Percentiles rank a stretch among this genome's conserved stretches.
Evolutionary conservation across 2,797 vertebrate genomes (phyloP).

Genomic region (Bufotes viridis): DNA sequence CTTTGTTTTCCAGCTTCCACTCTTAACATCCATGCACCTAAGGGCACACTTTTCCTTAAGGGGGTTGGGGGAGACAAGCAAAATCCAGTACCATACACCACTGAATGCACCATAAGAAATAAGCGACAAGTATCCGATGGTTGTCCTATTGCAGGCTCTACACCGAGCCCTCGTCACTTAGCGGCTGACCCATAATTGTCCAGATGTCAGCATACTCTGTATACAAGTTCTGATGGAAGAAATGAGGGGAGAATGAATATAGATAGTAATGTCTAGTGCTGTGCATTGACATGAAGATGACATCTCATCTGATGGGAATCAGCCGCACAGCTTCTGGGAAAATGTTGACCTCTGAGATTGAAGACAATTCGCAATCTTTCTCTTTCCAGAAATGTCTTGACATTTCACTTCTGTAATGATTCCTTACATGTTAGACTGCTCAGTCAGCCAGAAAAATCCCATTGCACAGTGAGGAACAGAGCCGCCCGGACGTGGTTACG

Average conservation of each 20-base stretch:
- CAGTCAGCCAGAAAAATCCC: not conserved
- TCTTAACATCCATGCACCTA: no score
- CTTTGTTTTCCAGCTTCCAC: no score
- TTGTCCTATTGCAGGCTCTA: not conserved
- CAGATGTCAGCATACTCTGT: not conserved
- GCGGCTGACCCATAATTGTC: not conserved
- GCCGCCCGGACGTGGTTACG: not conserved
- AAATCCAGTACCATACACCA: not conserved
- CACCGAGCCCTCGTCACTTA: no score
- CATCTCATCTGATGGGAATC: slow-evolving; percentile 37
- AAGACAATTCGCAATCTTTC: not conserved
- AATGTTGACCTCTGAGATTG: slow-evolving; percentile 9
- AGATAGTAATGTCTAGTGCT: not conserved
- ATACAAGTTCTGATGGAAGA: not conserved
- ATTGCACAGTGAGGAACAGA: not conserved
- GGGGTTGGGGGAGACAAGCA: no score
- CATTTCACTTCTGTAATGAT: slow-evolving; percentile 12
- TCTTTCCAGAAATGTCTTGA: not conserved
- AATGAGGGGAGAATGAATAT: not conserved
- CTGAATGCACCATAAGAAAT: not conserved
- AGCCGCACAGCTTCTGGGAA: slow-evolving; percentile 39
- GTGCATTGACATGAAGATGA: not conserved
- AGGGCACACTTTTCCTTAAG: no score
- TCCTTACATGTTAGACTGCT: not conserved
- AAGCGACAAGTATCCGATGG: not conserved